Conservation (phyloP, 2,888 invertebrate species). For the Entomobrya multifasciata region DNA sequence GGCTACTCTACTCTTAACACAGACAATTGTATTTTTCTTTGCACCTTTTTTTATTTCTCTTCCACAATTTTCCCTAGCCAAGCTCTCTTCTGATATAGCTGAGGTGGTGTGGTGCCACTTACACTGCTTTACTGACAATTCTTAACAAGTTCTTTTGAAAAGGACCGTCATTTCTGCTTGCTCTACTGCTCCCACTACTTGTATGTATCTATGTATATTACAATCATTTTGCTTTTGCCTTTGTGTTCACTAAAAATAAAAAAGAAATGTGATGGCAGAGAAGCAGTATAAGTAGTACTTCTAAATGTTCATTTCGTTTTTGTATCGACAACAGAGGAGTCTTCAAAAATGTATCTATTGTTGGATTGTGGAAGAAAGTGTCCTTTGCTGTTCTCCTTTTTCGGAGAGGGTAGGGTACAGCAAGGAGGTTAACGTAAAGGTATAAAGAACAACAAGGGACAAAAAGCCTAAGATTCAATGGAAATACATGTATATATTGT, state of each 20-base stretch:
- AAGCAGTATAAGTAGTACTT: constrained; percentile 25
- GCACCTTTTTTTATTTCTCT: not conserved
- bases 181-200: not conserved
- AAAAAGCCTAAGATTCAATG: too few relatives aligned
- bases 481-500: too few relatives aligned
- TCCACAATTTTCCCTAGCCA: not conserved
- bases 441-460: constrained; percentile 53
- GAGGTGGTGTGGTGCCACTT: constrained; percentile 21
- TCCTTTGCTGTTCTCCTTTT: constrained; percentile 33
- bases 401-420: too few relatives aligned
- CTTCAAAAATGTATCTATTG: constrained; percentile 62
- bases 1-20: constrained; percentile 56
- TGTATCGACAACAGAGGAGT: not conserved
- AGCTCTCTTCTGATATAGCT: constrained; percentile 16
- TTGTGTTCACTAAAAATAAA: too few relatives aligned
- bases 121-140: constrained; percentile 27
- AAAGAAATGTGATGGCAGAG: too few relatives aligned
- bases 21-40: constrained; percentile 63
- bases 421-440: too few relatives aligned
- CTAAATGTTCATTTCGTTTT: constrained; percentile 52
- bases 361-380: too few relatives aligned
- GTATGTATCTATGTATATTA: not conserved
- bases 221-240: not conserved
- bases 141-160: constrained; percentile 58
- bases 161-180: not conserved